These are phyloP conservation scores for Coremacera marginata DNA, from an alignment of 2,888 invertebrate species.

Conservation along the genomic window DNA sequence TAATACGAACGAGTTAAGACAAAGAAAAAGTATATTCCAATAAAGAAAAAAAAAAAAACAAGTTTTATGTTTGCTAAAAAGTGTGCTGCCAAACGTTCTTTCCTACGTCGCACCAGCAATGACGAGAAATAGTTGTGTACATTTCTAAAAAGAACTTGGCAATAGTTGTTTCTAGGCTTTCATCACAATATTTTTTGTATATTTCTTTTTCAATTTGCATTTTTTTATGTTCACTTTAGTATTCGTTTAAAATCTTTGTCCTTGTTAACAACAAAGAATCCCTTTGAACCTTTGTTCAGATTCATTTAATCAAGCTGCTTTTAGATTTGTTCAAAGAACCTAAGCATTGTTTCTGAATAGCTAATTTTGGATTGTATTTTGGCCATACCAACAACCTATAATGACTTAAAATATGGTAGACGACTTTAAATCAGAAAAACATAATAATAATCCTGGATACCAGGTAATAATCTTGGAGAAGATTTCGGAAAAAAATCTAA, in stretches of 20 bases:
- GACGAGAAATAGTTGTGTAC: conserved; percentile 41
- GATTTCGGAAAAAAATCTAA: too few relatives aligned
- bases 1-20: conserved; percentile 48
- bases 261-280: conserved; percentile 50
- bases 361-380: conserved; percentile 26
- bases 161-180: conserved; percentile 46
- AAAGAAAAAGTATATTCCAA: conserved; percentile 48
- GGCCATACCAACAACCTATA: background rate
- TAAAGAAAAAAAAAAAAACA: conserved; percentile 39
- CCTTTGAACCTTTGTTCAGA: conserved; percentile 52
- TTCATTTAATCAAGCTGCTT: conserved; percentile 44
- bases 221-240: conserved; percentile 39
- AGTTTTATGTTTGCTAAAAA: conserved; percentile 34
- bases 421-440: too few relatives aligned
- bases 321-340: conserved; percentile 1
- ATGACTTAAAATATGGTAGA: too few relatives aligned
- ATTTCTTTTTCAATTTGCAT: conserved; percentile 37
- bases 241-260: conserved; percentile 46
- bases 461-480: too few relatives aligned
- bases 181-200: conserved; percentile 39
- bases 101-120: conserved; percentile 2
- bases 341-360: conserved; percentile 19
- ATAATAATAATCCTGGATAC: too few relatives aligned
- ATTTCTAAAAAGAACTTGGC: conserved; percentile 36
- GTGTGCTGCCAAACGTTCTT: conserved; percentile 21